Conservation (phyloP, 1,140 invertebrate genomes). For the Tribolium castaneum region DNA sequence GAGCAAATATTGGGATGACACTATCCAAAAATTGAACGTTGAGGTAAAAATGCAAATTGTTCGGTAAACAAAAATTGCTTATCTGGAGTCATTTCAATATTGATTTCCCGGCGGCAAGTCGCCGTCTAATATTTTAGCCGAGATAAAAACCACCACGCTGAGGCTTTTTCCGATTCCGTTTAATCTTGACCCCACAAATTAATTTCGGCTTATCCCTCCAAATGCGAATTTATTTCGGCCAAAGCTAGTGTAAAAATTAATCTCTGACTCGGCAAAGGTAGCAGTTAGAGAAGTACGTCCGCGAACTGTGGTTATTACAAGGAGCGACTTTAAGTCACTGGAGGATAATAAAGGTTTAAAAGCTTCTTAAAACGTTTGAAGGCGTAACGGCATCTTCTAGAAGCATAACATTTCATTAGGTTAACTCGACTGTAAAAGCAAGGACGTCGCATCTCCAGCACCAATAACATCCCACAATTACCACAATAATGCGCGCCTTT, state of each 20-base stretch:
- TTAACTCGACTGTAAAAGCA: slow-evolving; percentile 25
- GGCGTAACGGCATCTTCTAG: slow-evolving; percentile 2
- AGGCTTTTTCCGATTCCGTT: slow-evolving; percentile 18
- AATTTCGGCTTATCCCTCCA: slow-evolving; percentile 24
- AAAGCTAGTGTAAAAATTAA: not conserved
- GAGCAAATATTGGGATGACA: not conserved
- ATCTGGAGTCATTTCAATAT: slow-evolving; percentile 2
- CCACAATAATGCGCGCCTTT: not conserved
- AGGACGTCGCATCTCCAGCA: slow-evolving; percentile 7
- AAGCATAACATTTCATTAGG: slow-evolving; percentile 29
- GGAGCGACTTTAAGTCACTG: slow-evolving; percentile 3
- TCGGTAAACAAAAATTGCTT: not conserved
- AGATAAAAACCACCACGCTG: not conserved
- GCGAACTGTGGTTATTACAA: slow-evolving; percentile 1
- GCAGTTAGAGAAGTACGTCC: not conserved
- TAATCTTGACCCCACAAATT: slow-evolving; percentile 29
- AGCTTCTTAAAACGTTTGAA: slow-evolving; percentile 33
- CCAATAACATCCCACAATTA: slow-evolving; percentile 29
- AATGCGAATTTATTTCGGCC: slow-evolving; percentile 7
- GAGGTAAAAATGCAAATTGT: not conserved
- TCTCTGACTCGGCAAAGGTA: not conserved
- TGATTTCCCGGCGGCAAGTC: slow-evolving; percentile 15
- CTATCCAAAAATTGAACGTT: not conserved
- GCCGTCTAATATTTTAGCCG: slow-evolving; percentile 14
- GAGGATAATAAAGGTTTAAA: slow-evolving; percentile 33